Conservation (phyloP, 2,888 invertebrate genomes). For the Epistrophella euchroma region DNA sequence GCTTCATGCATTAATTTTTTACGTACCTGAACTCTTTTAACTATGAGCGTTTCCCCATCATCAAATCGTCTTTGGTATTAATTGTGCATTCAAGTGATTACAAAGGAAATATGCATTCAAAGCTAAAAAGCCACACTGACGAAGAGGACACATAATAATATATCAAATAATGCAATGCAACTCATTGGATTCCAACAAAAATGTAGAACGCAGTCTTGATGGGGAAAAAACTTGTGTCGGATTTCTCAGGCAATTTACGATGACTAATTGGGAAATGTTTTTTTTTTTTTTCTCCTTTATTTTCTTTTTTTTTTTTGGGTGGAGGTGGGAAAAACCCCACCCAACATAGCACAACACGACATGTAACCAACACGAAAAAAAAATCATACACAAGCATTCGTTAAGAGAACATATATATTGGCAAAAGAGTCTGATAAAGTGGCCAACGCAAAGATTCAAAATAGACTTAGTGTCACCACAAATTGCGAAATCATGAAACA, state of each 20-base stretch:
- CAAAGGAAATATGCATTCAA: constrained; percentile 69
- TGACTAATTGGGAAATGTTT: constrained; percentile 71
- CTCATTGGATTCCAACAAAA: constrained; percentile 43
- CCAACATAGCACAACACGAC: constrained; percentile 28
- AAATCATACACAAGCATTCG: neutral
- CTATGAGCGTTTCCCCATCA: constrained; percentile 21
- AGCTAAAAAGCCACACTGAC: constrained; percentile 19
- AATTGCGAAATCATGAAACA: constrained; percentile 26
- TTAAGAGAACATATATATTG: neutral
- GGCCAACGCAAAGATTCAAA: constrained; percentile 73
- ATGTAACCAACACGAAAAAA: constrained; percentile 18
- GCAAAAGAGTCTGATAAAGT: constrained; percentile 12
- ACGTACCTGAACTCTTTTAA: neutral
- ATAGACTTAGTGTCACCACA: constrained; percentile 70
- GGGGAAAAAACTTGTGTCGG: constrained; percentile 48
- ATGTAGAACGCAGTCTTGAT: constrained; percentile 36
- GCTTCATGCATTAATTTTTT: constrained; percentile 64
- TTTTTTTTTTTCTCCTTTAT: constrained; percentile 24
- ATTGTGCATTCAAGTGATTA: constrained; percentile 71
- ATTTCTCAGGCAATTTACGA: constrained; percentile 73
- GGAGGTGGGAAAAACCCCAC: constrained; percentile 71
- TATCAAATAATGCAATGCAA: neutral
- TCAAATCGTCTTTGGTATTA: constrained; percentile 48
- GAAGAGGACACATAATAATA: constrained; percentile 8
- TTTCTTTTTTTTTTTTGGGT: constrained; percentile 40